Percentiles rank a stretch among this genome's conserved stretches.
Conservation (phyloP, 2,888 invertebrate species). For the Philaethria dido region DNA sequence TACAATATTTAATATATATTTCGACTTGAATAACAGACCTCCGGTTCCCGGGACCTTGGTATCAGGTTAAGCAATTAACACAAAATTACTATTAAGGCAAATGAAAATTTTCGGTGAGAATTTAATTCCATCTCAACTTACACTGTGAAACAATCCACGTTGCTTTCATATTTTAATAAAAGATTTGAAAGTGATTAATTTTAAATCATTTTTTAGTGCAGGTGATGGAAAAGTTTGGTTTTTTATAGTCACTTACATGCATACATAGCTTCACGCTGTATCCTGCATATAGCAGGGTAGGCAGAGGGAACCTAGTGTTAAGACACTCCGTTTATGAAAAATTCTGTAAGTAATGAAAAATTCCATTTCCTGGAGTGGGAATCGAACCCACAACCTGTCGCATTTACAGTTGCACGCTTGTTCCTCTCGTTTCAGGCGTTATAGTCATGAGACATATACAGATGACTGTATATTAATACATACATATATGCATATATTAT, state of each 20-base stretch:
- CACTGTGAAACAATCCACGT: neutral
- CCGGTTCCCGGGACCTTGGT: neutral
- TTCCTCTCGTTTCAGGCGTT: too few relatives aligned
- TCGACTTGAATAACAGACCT: neutral
- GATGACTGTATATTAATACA: too few relatives aligned
- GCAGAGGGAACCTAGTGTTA: too few relatives aligned
- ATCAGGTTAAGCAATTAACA: conserved; percentile 22
- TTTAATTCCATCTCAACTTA: conserved; percentile 5
- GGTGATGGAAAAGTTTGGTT: neutral
- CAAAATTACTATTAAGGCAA: conserved; percentile 22
- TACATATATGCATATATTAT: too few relatives aligned
- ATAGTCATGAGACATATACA: too few relatives aligned
- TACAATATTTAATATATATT: neutral
- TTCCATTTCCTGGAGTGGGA: too few relatives aligned
- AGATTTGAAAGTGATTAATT: neutral
- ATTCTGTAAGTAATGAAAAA: too few relatives aligned
- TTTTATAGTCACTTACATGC: neutral
- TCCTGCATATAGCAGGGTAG: too few relatives aligned
- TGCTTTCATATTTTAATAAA: conserved; percentile 1
- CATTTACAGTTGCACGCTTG: too few relatives aligned
- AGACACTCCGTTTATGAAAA: too few relatives aligned
- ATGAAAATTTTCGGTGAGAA: conserved; percentile 22
- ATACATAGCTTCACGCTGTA: too few relatives aligned
- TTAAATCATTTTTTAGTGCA: neutral
- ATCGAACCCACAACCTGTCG: too few relatives aligned